phyloP scores from a whole-genome alignment of 2,113 vertebrate species.

The Chelonoidis abingdonii region DNA sequence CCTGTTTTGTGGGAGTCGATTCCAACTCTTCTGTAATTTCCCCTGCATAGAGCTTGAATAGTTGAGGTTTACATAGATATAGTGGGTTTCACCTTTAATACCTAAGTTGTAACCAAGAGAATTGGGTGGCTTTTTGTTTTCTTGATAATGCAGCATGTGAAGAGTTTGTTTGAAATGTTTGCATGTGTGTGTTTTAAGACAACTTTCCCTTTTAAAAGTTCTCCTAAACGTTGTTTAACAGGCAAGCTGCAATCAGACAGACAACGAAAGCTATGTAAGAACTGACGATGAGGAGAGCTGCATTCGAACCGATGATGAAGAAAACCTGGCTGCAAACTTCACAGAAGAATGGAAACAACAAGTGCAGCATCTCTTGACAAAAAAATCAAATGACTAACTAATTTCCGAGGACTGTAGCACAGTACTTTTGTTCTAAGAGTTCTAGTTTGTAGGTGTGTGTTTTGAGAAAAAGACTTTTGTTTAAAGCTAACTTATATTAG shows the following conservation, averaged over 20 bases:
- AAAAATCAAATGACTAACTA: conserved; percentile 70
- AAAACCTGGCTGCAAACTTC: conserved; percentile 70
- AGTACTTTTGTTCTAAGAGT: conserved; percentile 83
- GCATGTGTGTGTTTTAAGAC: background rate
- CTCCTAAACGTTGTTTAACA: conserved; percentile 69
- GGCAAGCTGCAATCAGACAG: conserved; percentile 83
- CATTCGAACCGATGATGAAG: conserved; percentile 77
- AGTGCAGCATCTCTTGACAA: conserved; percentile 76
- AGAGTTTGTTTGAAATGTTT: background rate
- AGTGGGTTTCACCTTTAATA: background rate
- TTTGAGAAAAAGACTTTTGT: conserved; percentile 77
- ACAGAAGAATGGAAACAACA: conserved; percentile 75
- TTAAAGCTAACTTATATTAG: conserved; percentile 78
- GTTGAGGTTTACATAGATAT: background rate
- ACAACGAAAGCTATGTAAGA: conserved; percentile 79
- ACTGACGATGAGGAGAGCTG: conserved; percentile 77
- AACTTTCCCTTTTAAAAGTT: background rate
- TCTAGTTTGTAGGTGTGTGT: conserved; percentile 85
- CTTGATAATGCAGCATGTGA: background rate
- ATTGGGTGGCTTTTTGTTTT: background rate
- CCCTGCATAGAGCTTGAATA: background rate
- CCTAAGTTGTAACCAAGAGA: background rate
- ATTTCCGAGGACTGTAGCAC: conserved; percentile 80
- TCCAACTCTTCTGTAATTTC: background rate
- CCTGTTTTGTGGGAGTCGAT: background rate